A percentile compares a stretch with the other conserved stretches of the same genome.
phyloP scores from a whole-genome alignment of 2,888 invertebrate genomes.

The Eulithis prunata region DNA sequence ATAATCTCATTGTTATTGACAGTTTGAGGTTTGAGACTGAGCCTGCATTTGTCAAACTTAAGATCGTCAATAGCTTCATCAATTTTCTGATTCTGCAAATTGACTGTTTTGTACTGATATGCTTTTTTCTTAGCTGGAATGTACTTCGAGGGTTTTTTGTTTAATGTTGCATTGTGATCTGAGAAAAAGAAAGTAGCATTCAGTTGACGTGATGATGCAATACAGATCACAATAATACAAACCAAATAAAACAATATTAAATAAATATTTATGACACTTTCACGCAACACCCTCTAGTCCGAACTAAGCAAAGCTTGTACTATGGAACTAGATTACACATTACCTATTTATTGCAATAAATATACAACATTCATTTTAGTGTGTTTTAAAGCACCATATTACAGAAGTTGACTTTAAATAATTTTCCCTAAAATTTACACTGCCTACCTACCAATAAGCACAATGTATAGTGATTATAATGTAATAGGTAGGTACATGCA shows the following conservation, averaged over 20 bases:
- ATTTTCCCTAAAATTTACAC: too few relatives aligned
- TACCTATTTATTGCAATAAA: too few relatives aligned
- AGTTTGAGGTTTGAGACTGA: constrained; percentile 63
- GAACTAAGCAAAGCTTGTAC: too few relatives aligned
- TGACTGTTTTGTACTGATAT: constrained; percentile 33
- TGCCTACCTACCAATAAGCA: neutral
- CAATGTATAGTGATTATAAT: neutral
- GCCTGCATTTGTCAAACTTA: constrained; percentile 72
- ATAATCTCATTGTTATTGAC: constrained; percentile 44
- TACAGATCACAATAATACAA: too few relatives aligned
- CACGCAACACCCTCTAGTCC: too few relatives aligned
- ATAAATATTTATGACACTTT: too few relatives aligned
- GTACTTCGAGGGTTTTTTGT: constrained; percentile 28
- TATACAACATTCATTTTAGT: too few relatives aligned
- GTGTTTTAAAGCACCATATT: too few relatives aligned
- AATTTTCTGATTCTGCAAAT: constrained; percentile 54
- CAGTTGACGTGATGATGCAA: too few relatives aligned
- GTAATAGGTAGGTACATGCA: neutral
- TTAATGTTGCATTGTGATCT: constrained; percentile 4
- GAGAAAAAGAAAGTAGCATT: neutral
- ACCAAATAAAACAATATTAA: too few relatives aligned
- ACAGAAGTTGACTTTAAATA: too few relatives aligned
- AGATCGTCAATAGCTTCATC: constrained; percentile 67
- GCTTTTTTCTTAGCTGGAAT: constrained; percentile 27
- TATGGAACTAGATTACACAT: too few relatives aligned